Base-by-base conservation (phyloP, 2,113 vertebrate genomes). In the Periophthalmus modestus region DNA sequence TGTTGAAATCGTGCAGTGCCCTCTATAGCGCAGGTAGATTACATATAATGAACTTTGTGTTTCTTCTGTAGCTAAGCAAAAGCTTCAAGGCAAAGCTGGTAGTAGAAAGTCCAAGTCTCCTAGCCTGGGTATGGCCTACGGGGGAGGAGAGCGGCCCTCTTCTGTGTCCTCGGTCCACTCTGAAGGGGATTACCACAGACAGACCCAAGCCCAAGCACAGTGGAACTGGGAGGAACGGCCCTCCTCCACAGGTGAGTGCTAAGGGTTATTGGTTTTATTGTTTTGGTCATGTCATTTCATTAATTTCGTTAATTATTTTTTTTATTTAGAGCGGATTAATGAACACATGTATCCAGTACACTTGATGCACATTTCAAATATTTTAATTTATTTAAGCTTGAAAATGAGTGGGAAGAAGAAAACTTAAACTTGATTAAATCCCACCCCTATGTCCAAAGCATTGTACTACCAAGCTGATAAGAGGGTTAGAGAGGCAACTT, bases 151-250 rank as follows among this genome's bases (percentile, higher is more conserved):
- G 81, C 93, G 97, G 66, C 97, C 96, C 55, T 97, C 97, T 36
- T 99, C 97, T 3, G 97, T 97, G 68, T 99, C 96, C 79, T 99
- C 97, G 14, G 96, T 98, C 62, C 97, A 99, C 89, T 99, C 98
- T 46, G 97, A 99, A 89, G 97, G 97, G 72, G 97, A 98, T 83
- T 98, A 98, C 88, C 96, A 97, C 92, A 93, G 97, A 82, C 97
- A 98, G 92, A 94, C 96, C 0, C 94, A 95, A n/a, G 92, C 95
- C 68, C 90, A 90, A 39, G 33, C 86, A 2, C 87, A 87, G 23
- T 98, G 97, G 97, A 93, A 94, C 88, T 98, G 97, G 96, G 96
- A 99, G 57, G 98, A 99, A 19, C 89, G 96, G 84, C 96, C 98
- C 12, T 98, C 96, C 24, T 98, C 97, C 61, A 96, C 97, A 93